Evolutionary conservation across 2,797 vertebrate species (phyloP).

Genomic region (Lophius americanus): DNA sequence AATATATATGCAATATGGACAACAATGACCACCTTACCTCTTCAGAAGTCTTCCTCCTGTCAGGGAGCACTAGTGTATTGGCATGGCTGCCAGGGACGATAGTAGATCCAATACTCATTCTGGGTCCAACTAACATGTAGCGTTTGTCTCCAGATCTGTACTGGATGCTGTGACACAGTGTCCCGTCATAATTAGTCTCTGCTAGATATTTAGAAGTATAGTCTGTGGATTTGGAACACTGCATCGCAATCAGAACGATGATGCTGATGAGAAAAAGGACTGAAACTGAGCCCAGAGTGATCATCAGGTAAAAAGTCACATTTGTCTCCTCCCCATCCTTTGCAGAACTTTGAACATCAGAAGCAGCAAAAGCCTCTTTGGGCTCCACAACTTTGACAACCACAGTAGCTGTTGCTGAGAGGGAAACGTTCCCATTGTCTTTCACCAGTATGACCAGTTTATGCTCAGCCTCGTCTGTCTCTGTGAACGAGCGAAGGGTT

Average conservation of each 20-base stretch:
- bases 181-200: constrained; percentile 62
- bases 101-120: constrained; percentile 66
- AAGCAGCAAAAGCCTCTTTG: constrained; percentile 66
- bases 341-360: background rate
- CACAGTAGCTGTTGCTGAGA: constrained; percentile 67
- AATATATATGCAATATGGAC: background rate
- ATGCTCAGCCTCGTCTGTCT: constrained; percentile 65
- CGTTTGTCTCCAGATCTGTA: constrained; percentile 70
- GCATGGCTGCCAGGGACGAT: constrained; percentile 30
- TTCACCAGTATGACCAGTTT: constrained; percentile 64
- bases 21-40: constrained; percentile 1
- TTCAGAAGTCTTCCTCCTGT: background rate
- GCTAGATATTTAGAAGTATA: constrained; percentile 39
- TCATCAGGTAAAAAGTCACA: constrained; percentile 1
- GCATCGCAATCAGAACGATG: constrained; percentile 63
- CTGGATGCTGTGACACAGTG: constrained; percentile 69
- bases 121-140: constrained; percentile 70
- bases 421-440: constrained; percentile 66
- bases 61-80: background rate
- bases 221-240: constrained; percentile 64
- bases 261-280: constrained; percentile 65
- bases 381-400: constrained; percentile 63
- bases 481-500: constrained; percentile 63
- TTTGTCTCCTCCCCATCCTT: background rate
- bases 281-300: constrained; percentile 53